Conservation (phyloP, 2,113 vertebrate species). For the Pygoscelis antarcticus region DNA sequence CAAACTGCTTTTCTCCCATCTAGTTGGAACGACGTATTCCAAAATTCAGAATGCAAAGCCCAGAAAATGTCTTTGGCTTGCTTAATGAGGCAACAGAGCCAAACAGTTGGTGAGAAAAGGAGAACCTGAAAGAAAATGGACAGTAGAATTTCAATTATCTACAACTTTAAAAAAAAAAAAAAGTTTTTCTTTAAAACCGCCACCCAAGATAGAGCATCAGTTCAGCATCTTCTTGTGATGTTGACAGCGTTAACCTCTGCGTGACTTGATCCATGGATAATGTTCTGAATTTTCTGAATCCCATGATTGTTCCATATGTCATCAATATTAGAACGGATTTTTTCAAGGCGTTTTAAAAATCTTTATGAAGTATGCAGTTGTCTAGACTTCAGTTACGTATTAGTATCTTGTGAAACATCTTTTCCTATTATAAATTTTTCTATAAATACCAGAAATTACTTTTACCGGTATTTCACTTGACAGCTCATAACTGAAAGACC, state of each 20-base stretch:
- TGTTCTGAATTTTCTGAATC: neutral
- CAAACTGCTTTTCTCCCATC: neutral
- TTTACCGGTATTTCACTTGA: neutral
- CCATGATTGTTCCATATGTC: neutral
- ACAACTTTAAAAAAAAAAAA: neutral
- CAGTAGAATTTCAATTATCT: neutral
- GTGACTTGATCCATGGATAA: neutral
- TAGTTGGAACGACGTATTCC: neutral
- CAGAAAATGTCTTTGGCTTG: neutral
- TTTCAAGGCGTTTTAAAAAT: neutral
- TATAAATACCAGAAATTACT: constrained; percentile 11
- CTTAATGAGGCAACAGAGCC: neutral
- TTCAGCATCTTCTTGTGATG: neutral
- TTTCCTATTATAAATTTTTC: neutral
- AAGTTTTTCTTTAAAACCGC: neutral
- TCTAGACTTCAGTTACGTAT: neutral
- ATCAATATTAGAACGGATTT: neutral
- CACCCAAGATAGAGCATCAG: neutral
- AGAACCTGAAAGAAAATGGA: neutral
- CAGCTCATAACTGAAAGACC: neutral
- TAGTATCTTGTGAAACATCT: neutral
- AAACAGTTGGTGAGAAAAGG: neutral
- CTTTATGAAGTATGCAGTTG: neutral
- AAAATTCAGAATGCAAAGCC: neutral
- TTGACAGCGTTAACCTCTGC: neutral